Percentiles rank a stretch among this genome's conserved stretches.
Conservation (phyloP, 2,888 invertebrate species). For the Hofmannophila pseudospretella region DNA sequence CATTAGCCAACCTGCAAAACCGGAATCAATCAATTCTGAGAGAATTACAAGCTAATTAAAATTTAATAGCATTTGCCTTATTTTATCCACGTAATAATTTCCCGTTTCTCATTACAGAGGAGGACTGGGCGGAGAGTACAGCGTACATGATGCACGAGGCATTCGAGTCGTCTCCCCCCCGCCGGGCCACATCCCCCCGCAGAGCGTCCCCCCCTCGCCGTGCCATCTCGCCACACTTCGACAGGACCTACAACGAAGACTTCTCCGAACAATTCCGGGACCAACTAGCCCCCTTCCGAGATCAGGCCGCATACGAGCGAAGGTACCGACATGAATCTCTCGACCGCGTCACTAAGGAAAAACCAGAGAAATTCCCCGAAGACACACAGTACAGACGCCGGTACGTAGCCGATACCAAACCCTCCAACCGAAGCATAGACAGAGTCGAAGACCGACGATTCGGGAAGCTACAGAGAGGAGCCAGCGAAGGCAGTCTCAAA, state of each 20-base stretch:
- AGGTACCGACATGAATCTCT: conserved; percentile 66
- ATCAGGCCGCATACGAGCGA: conserved; percentile 55
- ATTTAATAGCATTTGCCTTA: no score
- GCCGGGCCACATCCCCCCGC: conserved; percentile 47
- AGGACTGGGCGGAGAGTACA: conserved; percentile 84
- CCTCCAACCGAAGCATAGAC: conserved; percentile 64
- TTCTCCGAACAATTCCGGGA: conserved; percentile 46
- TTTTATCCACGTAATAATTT: neutral
- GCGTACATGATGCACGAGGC: conserved; percentile 81
- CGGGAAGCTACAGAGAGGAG: conserved; percentile 59
- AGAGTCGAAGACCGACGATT: conserved; percentile 67
- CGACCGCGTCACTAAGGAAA: conserved; percentile 54
- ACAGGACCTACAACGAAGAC: conserved; percentile 34
- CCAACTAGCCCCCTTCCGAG: conserved; percentile 59
- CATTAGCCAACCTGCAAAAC: no score
- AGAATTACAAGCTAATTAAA: no score
- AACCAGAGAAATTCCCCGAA: conserved; percentile 55
- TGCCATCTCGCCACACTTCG: conserved; percentile 34
- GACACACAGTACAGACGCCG: conserved; percentile 64
- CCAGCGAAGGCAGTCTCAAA: conserved; percentile 69
- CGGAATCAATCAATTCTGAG: no score
- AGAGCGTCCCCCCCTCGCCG: conserved; percentile 34
- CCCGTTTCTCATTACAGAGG: conserved; percentile 77
- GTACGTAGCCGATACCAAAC: conserved; percentile 69
- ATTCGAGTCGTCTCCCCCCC: conserved; percentile 66